Evolutionary conservation across 2,797 vertebrate species (phyloP).

Genomic region (Dipus sagitta): DNA sequence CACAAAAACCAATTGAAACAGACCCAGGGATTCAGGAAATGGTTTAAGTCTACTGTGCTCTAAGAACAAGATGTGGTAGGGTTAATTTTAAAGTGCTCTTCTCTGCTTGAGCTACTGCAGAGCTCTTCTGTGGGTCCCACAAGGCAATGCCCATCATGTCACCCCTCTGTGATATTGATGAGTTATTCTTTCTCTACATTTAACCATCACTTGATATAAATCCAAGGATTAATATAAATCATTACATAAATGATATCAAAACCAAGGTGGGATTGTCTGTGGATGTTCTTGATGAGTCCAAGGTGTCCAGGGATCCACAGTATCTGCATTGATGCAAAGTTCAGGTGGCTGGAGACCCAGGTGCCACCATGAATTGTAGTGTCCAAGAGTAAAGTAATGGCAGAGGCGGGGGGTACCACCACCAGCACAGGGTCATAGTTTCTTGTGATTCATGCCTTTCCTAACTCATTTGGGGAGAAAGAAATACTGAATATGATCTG

Average conservation of each 20-base stretch:
- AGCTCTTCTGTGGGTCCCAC: neutral
- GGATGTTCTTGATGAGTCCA: neutral
- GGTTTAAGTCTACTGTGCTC: neutral
- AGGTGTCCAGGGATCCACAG: neutral
- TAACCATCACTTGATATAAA: neutral
- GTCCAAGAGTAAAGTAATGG: neutral
- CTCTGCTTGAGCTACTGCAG: neutral
- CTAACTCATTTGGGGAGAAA: neutral
- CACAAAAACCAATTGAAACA: neutral
- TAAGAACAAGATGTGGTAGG: neutral
- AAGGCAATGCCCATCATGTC: neutral
- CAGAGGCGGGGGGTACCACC: neutral
- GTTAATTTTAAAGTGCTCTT: neutral
- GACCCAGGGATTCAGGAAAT: neutral
- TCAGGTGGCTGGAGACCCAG: neutral
- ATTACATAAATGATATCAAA: too few species aligned
- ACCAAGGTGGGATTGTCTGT: neutral
- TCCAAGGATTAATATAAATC: neutral
- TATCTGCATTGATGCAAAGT: neutral
- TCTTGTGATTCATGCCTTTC: neutral
- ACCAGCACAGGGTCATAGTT: neutral
- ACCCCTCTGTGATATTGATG: neutral
- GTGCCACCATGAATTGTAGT: neutral
- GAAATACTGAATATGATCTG: conserved; percentile 38
- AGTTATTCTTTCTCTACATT: neutral